Evolutionary conservation across 1,140 invertebrate species (phyloP), one percentile per base, ranked within the genome.

Genomic region (Mylabris phalerata): DNA sequence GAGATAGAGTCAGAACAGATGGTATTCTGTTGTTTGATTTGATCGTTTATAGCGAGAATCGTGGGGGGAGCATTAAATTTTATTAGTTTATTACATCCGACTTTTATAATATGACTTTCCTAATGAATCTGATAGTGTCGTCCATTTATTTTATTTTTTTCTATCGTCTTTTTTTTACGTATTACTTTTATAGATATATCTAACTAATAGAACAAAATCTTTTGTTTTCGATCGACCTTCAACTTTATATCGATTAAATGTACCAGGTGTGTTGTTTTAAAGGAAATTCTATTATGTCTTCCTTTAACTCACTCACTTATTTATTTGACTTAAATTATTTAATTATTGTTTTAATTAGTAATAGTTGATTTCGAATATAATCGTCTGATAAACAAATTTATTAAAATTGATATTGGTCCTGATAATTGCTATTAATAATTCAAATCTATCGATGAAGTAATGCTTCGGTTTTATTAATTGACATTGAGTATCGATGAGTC

Each of bases 21-120:
- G 50, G 44, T 57, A 45, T 45, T 50, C 56, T 51, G 56, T 43
- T 58, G 56, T 58, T 50, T 58, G 19, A 45, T 50, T 27, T 50
- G 41, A 32, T 32, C 4, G 32, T 5, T 32, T 32, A 32, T 4
- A 5, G 32, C 7, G 32, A 7, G 32, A 32, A 27, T 48, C 49
- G 54, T 60, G 55, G 10, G 50, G 48, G 26, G 38, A 32, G 43
- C 58, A 60, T 60, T 60, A 60, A 60, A 47, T 60, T 60, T 60
- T 60, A 60, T 60, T 59, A 11, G 57, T 60, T 60, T 60, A 60
- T 60, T 55, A 60, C 50, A 60, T 55, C 46, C 38, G 50, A 47
- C 43, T 50, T 59, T 54, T 42, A 50, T 19, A 19, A 19, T 19
- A 45, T 45, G 56, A 58, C 56, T 41, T 50, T 50, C 48, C 52